Conservation (phyloP, 2,888 invertebrate genomes). For the Formica aserva region DNA sequence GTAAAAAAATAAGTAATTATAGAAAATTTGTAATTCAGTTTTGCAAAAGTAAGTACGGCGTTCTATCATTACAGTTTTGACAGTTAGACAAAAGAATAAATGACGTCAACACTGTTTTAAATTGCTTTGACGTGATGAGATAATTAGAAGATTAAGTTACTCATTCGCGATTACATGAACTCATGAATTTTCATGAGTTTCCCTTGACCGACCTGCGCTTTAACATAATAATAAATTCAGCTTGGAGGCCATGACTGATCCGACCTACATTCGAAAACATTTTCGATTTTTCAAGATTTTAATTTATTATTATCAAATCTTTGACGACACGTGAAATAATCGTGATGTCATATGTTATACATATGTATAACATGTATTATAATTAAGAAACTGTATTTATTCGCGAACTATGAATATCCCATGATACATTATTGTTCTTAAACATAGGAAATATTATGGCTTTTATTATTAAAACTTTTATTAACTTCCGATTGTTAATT, state of each 20-base stretch:
- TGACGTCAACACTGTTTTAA: conserved; percentile 48
- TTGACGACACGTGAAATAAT: neutral
- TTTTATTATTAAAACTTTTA: neutral
- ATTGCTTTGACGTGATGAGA: conserved; percentile 49
- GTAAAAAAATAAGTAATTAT: neutral
- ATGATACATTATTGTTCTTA: neutral
- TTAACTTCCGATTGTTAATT: neutral
- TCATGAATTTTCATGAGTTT: conserved; percentile 43
- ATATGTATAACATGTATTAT: neutral
- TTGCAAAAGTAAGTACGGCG: neutral
- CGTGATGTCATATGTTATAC: neutral
- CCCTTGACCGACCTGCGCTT: conserved; percentile 26
- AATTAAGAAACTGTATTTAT: neutral
- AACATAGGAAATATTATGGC: neutral
- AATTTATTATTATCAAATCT: neutral
- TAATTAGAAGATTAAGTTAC: conserved; percentile 60
- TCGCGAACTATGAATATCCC: neutral
- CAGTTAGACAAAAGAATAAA: neutral
- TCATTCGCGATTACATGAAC: conserved; percentile 16
- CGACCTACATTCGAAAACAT: conserved; percentile 53
- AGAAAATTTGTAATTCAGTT: neutral
- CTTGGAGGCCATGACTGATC: conserved; percentile 53
- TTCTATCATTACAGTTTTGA: conserved; percentile 7
- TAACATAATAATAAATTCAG: conserved; percentile 23
- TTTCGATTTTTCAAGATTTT: neutral